Evolutionary conservation across 2,113 vertebrate species (phyloP).

Genomic region (Tetrax tetrax): DNA sequence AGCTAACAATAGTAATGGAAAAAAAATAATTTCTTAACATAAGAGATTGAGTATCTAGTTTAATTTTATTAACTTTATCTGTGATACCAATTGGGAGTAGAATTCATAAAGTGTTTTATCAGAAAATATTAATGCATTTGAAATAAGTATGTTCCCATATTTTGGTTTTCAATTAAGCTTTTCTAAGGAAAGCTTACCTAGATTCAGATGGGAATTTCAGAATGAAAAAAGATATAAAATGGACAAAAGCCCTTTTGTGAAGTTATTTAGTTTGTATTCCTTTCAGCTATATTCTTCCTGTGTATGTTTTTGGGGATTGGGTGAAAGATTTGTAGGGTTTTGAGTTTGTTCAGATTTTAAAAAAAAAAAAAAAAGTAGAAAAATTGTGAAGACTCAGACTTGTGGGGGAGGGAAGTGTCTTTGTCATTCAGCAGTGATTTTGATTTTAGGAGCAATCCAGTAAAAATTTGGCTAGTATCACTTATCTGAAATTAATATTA

Average conservation of each 20-base stretch:
- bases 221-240: background rate
- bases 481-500: background rate
- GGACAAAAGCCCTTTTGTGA: background rate
- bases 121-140: background rate
- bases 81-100: background rate
- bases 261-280: background rate
- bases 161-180: background rate
- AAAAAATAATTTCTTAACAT: rapidly evolving
- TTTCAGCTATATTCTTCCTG: background rate
- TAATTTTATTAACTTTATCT: background rate
- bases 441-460: background rate
- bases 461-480: background rate
- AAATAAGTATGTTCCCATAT: background rate
- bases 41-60: background rate
- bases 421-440: background rate
- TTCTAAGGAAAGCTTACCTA: background rate
- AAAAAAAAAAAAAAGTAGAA: background rate
- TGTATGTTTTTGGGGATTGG: background rate
- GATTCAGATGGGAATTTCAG: background rate
- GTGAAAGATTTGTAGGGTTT: background rate
- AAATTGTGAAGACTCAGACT: background rate
- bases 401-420: background rate
- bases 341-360: background rate
- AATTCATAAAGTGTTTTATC: background rate
- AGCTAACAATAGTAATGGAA: background rate